Conservation (phyloP, 2,113 vertebrate genomes). For the Archilochus colubris region DNA sequence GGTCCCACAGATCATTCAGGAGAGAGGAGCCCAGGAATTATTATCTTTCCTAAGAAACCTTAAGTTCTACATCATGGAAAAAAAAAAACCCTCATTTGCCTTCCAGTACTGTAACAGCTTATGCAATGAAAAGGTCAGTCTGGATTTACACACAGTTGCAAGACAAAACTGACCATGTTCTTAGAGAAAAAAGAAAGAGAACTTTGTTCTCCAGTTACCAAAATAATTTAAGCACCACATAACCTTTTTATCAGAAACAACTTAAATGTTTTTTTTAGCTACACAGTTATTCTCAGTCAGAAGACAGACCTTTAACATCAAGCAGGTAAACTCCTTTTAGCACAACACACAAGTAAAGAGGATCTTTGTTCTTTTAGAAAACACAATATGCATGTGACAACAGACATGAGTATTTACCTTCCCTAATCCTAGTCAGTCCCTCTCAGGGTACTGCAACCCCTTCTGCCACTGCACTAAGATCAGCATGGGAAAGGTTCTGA, state of each 20-base stretch:
- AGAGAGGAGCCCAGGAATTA: neutral
- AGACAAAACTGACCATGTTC: neutral
- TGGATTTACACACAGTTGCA: neutral
- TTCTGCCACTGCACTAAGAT: neutral
- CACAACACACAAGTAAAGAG: neutral
- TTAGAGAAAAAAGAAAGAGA: neutral
- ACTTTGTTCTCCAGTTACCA: neutral
- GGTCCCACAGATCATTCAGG: neutral
- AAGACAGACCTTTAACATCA: neutral
- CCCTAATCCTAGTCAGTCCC: neutral
- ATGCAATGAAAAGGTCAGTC: neutral
- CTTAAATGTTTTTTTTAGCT: neutral
- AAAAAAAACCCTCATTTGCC: neutral
- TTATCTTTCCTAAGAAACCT: neutral
- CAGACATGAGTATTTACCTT: neutral
- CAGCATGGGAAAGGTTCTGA: neutral
- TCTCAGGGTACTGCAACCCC: neutral
- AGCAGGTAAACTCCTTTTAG: neutral
- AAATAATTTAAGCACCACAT: neutral
- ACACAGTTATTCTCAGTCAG: neutral
- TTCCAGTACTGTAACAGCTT: neutral
- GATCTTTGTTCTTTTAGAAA: neutral
- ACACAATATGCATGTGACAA: neutral
- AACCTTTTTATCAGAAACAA: neutral
- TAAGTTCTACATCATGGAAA: neutral